A percentile compares a stretch with the other conserved stretches of the same genome.
Conservation (phyloP, 2,113 vertebrate species). For the Mormyrus lacerda region DNA sequence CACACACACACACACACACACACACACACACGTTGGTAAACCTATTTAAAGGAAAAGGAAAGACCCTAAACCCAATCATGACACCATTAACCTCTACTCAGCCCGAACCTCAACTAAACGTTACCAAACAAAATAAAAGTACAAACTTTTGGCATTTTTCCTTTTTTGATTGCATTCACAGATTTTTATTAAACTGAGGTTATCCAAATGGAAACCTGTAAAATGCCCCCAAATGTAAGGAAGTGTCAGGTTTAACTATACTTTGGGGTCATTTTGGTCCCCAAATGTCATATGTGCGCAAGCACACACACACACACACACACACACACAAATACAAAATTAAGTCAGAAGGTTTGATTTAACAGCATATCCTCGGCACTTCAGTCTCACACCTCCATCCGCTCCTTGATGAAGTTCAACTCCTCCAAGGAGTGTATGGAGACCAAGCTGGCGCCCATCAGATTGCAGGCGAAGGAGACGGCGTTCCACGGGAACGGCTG, state of each 20-base stretch:
- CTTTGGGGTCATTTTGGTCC: too few species aligned
- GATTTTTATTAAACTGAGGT: too few species aligned
- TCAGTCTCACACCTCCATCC: constrained; percentile 64
- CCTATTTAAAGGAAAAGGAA: neutral
- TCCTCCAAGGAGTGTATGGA: constrained; percentile 76
- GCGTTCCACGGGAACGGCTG: constrained; percentile 61
- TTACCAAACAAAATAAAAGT: neutral
- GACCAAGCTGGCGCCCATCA: constrained; percentile 68
- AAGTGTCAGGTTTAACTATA: too few species aligned
- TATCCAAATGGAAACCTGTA: too few species aligned
- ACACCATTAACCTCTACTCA: neutral
- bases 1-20: neutral
- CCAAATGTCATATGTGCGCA: too few species aligned
- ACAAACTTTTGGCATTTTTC: neutral
- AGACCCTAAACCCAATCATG: neutral
- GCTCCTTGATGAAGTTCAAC: constrained; percentile 74
- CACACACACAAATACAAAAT: neutral
- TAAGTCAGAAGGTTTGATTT: neutral
- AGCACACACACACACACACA: too few species aligned
- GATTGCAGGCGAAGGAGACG: constrained; percentile 72
- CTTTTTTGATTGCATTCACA: neutral
- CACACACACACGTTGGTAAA: neutral
- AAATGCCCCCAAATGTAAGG: too few species aligned
- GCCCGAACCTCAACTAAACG: neutral
- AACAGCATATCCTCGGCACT: neutral